Base-by-base conservation (phyloP, 2,797 vertebrate genomes). In the Tiaroga cobitis region DNA sequence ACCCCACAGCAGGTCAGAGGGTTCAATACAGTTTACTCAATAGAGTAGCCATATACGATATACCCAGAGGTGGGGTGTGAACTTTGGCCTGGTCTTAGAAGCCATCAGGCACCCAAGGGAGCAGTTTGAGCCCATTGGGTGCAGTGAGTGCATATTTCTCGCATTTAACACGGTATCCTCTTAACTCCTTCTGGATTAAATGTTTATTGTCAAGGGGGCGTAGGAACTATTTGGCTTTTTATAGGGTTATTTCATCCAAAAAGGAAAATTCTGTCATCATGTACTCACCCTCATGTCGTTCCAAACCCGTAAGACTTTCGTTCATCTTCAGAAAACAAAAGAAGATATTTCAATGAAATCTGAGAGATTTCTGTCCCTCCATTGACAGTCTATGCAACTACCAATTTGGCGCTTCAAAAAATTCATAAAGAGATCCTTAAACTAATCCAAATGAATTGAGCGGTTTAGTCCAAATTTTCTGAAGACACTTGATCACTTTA, bases 11-110 rank as follows among this genome's bases (percentile, higher is more conserved):
- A 59, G 75, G 59, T 89, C 84, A 84, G 29, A 19, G 65, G 39
- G 81, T 87, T 89, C 83, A 76, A 70, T 26, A 29, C 46, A 73
- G 51, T 61, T 85, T 88, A 70, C 83, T 81, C 82, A 81, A 59
- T 19, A 61, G 69, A 63, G 85, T 26, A 26, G 70, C 39, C 21
- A 29, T 61, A 10, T n/a, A n/a, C n/a, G n/a, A n/a, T n/a, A n/a
- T 29, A 54, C 79, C 83, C 56, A 39, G 80, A 77, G 39, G 56
- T 24, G 37, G 82, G 16, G 32, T 54, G 67, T 4, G 39, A 85
- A 82, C 80, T 65, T 54, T 29, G 68, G 74, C 37, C 41, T 77
- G 69, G 80, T 83, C 63, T 72, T 26, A 26, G 74, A 75, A 61
- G 59, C 46, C 79, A 59, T 77, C n/a, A 15, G 26, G 67, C 51